phyloP scores from a whole-genome alignment of 1,140 invertebrate genomes.

The Drosophila carrolli region DNA sequence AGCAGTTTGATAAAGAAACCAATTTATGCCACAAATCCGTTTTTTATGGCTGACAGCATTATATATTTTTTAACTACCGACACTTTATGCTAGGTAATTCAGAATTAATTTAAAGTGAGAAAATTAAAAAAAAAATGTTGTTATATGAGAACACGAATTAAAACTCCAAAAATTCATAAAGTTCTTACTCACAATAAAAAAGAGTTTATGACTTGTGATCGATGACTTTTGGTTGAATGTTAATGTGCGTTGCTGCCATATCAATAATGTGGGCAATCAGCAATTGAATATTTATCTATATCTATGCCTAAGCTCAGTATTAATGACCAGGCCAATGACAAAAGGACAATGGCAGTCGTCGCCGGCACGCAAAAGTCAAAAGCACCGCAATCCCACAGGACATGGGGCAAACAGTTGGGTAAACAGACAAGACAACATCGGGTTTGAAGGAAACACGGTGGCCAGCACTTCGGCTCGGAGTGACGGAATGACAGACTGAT shows the following conservation, averaged over 20 bases:
- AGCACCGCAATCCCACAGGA: conserved; percentile 23
- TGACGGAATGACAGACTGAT: conserved; percentile 49
- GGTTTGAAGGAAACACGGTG: background rate
- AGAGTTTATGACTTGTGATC: background rate
- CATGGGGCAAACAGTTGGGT: conserved; percentile 14
- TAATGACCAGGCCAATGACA: conserved; percentile 60
- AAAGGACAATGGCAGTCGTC: conserved; percentile 53
- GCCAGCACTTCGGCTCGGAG: conserved; percentile 17
- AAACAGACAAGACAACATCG: conserved; percentile 14
- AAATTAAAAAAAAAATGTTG: too few species aligned
- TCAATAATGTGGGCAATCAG: conserved; percentile 29
- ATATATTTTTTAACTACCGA: too few species aligned
- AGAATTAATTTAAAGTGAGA: too few species aligned
- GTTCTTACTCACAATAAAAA: too few species aligned
- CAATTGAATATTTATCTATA: conserved; percentile 31
- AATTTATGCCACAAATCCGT: too few species aligned
- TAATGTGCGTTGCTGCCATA: conserved; percentile 11
- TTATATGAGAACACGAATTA: too few species aligned
- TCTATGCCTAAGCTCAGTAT: conserved; percentile 7
- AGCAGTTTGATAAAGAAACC: too few species aligned
- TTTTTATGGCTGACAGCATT: too few species aligned
- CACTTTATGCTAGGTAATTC: too few species aligned
- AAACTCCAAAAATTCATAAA: too few species aligned
- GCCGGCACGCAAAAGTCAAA: conserved; percentile 57
- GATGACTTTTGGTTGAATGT: background rate